Evolutionary conservation across 2,113 vertebrate species (phyloP).

Genomic region (Oreochromis spilurus): DNA sequence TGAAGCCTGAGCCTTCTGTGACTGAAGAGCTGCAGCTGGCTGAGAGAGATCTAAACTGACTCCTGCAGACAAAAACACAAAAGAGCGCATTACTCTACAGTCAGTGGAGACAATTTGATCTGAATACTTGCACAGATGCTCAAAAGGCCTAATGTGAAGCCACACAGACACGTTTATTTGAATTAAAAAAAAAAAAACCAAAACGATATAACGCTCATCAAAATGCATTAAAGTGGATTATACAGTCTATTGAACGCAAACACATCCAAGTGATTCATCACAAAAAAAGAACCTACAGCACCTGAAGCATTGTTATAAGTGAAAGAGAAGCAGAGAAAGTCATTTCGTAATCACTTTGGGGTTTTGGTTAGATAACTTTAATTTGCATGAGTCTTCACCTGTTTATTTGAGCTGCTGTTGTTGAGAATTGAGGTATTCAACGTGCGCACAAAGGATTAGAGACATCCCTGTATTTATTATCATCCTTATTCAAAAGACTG

Average conservation of each 20-base stretch:
- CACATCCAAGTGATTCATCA: not conserved
- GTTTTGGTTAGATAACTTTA: not conserved
- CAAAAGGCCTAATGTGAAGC: not conserved
- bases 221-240: not conserved
- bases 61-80: slow-evolving; percentile 53
- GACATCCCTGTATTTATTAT: not conserved
- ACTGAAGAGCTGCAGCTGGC: slow-evolving; percentile 74
- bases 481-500: not conserved
- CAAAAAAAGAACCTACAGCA: not conserved
- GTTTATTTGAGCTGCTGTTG: not conserved
- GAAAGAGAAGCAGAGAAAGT: not conserved
- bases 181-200: not conserved
- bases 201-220: not conserved
- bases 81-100: not conserved
- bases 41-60: slow-evolving; percentile 70
- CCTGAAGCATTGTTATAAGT: not conserved
- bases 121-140: not conserved
- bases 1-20: slow-evolving; percentile 69
- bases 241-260: not conserved
- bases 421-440: not conserved
- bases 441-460: not conserved
- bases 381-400: not conserved
- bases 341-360: not conserved
- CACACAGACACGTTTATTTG: not conserved
- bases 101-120: not conserved